These are phyloP conservation scores for Sterna hirundo DNA, from an alignment of 2,113 vertebrate species.

Conservation along the genomic window DNA sequence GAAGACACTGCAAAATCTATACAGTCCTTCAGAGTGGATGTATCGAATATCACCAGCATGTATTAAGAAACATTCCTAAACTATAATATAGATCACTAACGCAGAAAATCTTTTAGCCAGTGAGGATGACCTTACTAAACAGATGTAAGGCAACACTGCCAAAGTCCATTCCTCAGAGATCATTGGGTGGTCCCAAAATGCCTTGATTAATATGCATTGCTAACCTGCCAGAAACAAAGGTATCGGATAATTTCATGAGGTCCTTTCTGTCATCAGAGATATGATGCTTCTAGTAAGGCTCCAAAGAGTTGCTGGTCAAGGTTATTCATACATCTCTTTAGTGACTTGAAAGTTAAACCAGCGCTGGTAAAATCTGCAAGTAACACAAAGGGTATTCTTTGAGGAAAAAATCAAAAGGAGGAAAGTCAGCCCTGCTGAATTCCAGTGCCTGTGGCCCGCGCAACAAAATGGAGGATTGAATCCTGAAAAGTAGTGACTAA, in stretches of 20 bases:
- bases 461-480: neutral
- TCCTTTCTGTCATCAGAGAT: neutral
- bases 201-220: neutral
- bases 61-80: neutral
- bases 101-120: neutral
- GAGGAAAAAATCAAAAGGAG: neutral
- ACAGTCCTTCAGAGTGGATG: neutral
- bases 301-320: neutral
- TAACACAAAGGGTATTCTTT: neutral
- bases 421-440: neutral
- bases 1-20: neutral
- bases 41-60: neutral
- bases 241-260: neutral
- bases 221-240: neutral
- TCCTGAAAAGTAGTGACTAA: neutral
- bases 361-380: neutral
- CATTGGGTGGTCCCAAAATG: neutral
- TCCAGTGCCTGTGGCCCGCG: neutral
- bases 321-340: neutral
- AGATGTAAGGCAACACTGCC: neutral
- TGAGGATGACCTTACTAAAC: neutral
- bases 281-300: neutral
- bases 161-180: neutral
- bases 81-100: neutral
- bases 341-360: neutral